Conservation (phyloP, 2,797 vertebrate genomes). For the Potorous gilbertii region DNA sequence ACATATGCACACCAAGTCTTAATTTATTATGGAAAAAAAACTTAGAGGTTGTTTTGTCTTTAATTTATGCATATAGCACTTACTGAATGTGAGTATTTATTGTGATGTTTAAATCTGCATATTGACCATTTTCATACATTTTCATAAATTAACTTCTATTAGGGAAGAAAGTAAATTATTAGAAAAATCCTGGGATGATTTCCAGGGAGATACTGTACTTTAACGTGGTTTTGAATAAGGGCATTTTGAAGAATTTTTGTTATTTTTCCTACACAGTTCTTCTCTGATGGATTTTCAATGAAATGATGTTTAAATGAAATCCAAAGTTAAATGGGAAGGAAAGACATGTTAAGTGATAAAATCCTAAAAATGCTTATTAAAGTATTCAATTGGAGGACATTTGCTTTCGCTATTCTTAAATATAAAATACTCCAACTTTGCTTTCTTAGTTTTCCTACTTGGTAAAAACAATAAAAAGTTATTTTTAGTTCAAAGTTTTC, state of each 20-base stretch:
- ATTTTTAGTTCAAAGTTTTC: conserved; percentile 57
- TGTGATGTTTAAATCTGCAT: conserved; percentile 69
- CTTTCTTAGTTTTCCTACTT: conserved; percentile 76
- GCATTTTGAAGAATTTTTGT: conserved; percentile 66
- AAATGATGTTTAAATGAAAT: conserved; percentile 75
- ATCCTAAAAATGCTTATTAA: conserved; percentile 75
- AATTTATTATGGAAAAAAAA: conserved; percentile 70
- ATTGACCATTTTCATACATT: conserved; percentile 74
- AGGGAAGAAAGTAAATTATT: conserved; percentile 67
- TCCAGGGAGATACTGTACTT: conserved; percentile 70
- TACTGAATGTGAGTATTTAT: conserved; percentile 56
- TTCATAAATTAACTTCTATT: conserved; percentile 71
- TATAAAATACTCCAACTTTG: conserved; percentile 63
- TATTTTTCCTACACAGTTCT: conserved; percentile 53
- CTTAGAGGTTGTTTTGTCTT: conserved; percentile 71
- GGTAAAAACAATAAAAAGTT: conserved; percentile 71
- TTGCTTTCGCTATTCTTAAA: conserved; percentile 77
- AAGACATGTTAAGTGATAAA: conserved; percentile 76
- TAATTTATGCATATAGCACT: conserved; percentile 64
- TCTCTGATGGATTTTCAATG: conserved; percentile 66
- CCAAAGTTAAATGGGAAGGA: conserved; percentile 75
- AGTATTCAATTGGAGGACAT: conserved; percentile 75
- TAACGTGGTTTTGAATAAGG: conserved; percentile 62
- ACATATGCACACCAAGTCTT: conserved; percentile 70
- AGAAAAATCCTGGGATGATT: conserved; percentile 57